Conservation (phyloP, 2,888 invertebrate species). For the Melipona bicolor region DNA sequence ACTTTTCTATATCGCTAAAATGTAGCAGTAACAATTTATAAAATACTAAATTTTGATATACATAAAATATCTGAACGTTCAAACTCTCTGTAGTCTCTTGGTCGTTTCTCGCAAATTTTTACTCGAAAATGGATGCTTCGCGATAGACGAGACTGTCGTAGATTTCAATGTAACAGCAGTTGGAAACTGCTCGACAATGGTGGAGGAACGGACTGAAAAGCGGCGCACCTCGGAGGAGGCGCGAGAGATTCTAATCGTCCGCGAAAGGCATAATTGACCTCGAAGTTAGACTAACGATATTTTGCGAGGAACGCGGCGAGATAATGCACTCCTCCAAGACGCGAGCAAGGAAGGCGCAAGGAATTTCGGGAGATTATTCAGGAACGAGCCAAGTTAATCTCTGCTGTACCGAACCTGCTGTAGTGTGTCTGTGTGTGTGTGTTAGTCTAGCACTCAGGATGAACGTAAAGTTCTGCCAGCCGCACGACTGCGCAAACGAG, state of each 20-base stretch:
- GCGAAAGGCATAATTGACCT: constrained; percentile 54
- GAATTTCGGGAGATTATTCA: constrained; percentile 45
- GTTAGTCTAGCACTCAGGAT: not conserved
- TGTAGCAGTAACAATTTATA: not conserved
- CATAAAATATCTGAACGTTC: too few relatives aligned
- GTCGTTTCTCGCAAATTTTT: not conserved
- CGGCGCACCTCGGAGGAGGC: constrained; percentile 3
- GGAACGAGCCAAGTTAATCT: constrained; percentile 38
- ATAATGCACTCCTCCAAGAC: constrained; percentile 36
- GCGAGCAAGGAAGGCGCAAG: not conserved
- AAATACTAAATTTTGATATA: too few relatives aligned
- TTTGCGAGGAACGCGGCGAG: constrained; percentile 22
- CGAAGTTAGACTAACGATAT: constrained; percentile 55
- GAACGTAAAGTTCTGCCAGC: not conserved
- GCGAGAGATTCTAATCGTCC: not conserved
- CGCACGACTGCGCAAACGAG: not conserved
- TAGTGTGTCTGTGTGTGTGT: not conserved
- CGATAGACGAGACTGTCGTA: not conserved
- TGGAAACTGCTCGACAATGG: constrained; percentile 15
- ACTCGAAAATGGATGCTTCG: not conserved
- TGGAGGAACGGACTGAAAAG: not conserved
- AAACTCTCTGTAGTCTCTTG: too few relatives aligned
- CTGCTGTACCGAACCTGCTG: not conserved
- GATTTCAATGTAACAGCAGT: not conserved
- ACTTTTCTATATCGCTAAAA: too few relatives aligned